Conservation (phyloP, 2,113 vertebrate species). For the Condylura cristata region DNA sequence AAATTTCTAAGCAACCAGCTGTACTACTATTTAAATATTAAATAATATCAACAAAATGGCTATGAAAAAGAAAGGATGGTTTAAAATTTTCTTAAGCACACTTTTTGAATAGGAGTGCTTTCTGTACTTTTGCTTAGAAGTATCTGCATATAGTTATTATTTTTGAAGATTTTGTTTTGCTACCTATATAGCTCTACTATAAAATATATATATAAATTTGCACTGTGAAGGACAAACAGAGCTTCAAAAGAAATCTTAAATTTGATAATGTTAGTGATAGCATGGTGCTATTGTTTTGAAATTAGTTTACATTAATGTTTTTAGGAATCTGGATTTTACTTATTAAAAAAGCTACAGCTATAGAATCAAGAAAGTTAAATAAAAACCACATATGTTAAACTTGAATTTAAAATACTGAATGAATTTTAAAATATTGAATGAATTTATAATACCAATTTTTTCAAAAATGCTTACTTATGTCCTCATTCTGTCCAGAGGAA, state of each 20-base stretch:
- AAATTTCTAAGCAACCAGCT: not conserved
- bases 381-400: not conserved
- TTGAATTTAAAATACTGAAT: conserved; percentile 15
- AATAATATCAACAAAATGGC: not conserved
- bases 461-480: not conserved
- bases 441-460: not conserved
- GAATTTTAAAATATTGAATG: no score
- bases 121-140: not conserved
- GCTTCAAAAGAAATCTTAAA: not conserved
- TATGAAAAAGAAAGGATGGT: not conserved
- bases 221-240: not conserved
- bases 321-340: not conserved
- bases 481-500: not conserved
- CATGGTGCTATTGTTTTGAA: not conserved
- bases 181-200: not conserved
- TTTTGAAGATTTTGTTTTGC: not conserved
- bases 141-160: not conserved
- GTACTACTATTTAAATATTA: not conserved
- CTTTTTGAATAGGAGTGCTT: not conserved
- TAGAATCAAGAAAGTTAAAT: conserved; percentile 33
- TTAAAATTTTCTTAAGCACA: not conserved
- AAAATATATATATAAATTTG: not conserved
- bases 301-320: conserved; percentile 6
- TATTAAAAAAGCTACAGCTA: not conserved
- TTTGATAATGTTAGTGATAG: not conserved